Evolutionary conservation across 1,140 invertebrate species (phyloP).

Genomic region (Venustaconcha ellipsiformis): DNA sequence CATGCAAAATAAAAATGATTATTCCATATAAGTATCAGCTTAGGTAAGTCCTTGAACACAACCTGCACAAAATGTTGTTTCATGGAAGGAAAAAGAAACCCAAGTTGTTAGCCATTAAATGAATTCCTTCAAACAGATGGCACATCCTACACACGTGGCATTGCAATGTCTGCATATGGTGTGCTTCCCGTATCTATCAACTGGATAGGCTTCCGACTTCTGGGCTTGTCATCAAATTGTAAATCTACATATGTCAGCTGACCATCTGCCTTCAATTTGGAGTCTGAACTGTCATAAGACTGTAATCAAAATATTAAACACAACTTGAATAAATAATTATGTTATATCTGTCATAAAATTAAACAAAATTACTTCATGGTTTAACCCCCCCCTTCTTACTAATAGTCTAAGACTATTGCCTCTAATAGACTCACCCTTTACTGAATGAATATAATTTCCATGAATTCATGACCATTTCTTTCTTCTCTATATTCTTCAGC

Average conservation of each 20-base stretch:
- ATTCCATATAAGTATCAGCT: too few relatives aligned
- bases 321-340: not conserved
- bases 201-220: slow-evolving; percentile 44
- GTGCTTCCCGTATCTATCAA: slow-evolving; percentile 28
- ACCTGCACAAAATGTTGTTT: too few relatives aligned
- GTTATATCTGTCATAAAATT: not conserved
- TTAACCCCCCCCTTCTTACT: not conserved
- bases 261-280: slow-evolving; percentile 37
- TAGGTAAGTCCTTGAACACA: too few relatives aligned
- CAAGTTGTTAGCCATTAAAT: too few relatives aligned
- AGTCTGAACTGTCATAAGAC: slow-evolving; percentile 31
- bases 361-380: not conserved
- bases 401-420: not conserved
- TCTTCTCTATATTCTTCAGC: too few relatives aligned
- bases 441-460: too few relatives aligned
- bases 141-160: slow-evolving; percentile 22
- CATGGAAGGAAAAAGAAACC: too few relatives aligned
- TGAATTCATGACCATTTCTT: too few relatives aligned
- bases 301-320: slow-evolving; percentile 4
- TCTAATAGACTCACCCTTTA: too few relatives aligned
- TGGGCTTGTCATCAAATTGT: slow-evolving; percentile 40
- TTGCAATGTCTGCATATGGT: slow-evolving; percentile 26
- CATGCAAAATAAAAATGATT: too few relatives aligned
- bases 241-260: slow-evolving; percentile 45
- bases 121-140: slow-evolving; percentile 7